These are phyloP conservation scores for Druceiella hillmani DNA, from an alignment of 2,888 invertebrate species.

Conservation along the genomic window DNA sequence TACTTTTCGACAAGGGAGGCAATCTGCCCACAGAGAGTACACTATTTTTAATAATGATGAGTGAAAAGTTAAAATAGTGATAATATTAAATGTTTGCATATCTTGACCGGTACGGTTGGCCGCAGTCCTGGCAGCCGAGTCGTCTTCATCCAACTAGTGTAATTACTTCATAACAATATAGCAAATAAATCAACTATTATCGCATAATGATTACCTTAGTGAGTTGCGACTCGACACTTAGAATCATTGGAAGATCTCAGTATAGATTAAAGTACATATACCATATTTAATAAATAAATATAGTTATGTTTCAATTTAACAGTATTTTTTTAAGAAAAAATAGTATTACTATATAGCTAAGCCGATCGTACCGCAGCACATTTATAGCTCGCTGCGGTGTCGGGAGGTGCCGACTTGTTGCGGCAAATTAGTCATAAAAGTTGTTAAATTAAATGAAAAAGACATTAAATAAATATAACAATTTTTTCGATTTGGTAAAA, in stretches of 20 bases:
- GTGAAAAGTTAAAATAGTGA: constrained; percentile 43
- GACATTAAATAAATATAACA: constrained; percentile 43
- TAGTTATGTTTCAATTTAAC: constrained; percentile 53
- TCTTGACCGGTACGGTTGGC: constrained; percentile 47
- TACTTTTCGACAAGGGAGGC: constrained; percentile 49
- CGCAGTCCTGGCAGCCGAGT: constrained; percentile 46
- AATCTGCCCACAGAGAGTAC: constrained; percentile 51
- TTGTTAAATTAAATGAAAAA: constrained; percentile 44
- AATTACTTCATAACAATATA: not conserved
- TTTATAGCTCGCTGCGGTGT: not conserved
- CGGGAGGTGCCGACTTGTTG: not conserved
- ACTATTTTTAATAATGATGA: constrained; percentile 54
- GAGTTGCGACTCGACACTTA: not conserved
- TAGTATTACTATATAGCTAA: too few relatives aligned
- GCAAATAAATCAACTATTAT: constrained; percentile 35
- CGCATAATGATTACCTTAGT: constrained; percentile 40
- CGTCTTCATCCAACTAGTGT: constrained; percentile 46
- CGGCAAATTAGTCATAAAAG: constrained; percentile 38
- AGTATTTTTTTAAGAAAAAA: constrained; percentile 54
- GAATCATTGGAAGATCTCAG: constrained; percentile 4
- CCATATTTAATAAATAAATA: constrained; percentile 41
- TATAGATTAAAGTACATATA: constrained; percentile 3
- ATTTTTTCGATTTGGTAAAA: constrained; percentile 47
- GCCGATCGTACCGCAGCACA: constrained; percentile 36
- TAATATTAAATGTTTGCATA: constrained; percentile 45